phyloP scores from a whole-genome alignment of 2,888 invertebrate genomes.

The Lamellibrachia columna region DNA sequence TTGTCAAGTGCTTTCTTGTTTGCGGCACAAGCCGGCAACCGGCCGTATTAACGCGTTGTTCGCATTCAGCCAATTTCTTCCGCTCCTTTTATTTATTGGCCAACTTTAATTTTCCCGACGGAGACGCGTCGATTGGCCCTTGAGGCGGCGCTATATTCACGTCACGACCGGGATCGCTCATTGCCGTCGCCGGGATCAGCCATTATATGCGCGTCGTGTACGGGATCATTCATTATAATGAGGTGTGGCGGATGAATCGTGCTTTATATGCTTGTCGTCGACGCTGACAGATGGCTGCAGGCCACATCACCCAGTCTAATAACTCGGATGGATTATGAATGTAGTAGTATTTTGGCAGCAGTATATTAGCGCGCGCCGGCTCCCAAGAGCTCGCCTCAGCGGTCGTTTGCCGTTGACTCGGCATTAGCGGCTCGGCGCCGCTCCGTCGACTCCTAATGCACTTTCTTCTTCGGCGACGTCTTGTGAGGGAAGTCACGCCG shows the following conservation, averaged over 20 bases:
- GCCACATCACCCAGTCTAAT: not conserved
- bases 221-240: slow-evolving; percentile 12
- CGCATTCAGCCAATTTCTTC: slow-evolving; percentile 11
- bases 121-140: not conserved
- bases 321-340: slow-evolving; percentile 21
- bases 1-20: slow-evolving; percentile 10
- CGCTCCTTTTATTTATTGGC: slow-evolving; percentile 2
- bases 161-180: not conserved
- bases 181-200: not conserved
- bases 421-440: not conserved
- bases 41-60: not conserved
- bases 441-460: not conserved
- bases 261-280: slow-evolving; percentile 12
- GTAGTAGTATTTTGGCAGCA: slow-evolving; percentile 18
- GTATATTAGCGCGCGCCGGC: not conserved
- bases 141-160: not conserved
- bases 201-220: slow-evolving; percentile 4
- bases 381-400: not conserved
- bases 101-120: slow-evolving; percentile 16
- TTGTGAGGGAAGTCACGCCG: not conserved
- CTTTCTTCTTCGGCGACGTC: not conserved
- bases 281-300: not conserved
- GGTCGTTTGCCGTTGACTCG: not conserved
- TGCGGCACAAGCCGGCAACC: not conserved
- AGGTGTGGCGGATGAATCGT: not conserved